Evolutionary conservation across 1,140 invertebrate genomes (phyloP).

Genomic region (Bombus confusus): DNA sequence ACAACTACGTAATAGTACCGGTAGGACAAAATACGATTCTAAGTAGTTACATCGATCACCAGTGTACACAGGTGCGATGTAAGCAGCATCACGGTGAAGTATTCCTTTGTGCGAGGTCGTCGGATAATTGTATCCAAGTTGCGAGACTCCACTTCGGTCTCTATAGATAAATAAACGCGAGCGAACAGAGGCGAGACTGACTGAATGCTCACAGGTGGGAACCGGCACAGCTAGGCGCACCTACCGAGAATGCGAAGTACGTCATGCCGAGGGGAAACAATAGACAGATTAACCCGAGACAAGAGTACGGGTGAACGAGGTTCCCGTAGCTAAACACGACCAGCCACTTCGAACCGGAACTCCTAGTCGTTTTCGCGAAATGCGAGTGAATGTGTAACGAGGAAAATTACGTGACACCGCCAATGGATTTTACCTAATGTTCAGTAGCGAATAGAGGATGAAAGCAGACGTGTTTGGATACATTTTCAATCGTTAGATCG

Average conservation of each 20-base stretch:
- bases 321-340: slow-evolving; percentile 43
- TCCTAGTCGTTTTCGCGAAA: slow-evolving; percentile 7
- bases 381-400: neutral
- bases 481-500: too few relatives aligned
- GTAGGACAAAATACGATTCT: too few relatives aligned
- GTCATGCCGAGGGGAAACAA: slow-evolving; percentile 37
- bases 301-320: slow-evolving; percentile 31
- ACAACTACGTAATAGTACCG: too few relatives aligned
- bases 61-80: too few relatives aligned
- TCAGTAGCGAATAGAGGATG: neutral
- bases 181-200: neutral
- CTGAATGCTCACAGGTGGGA: slow-evolving; percentile 39
- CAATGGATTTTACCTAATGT: slow-evolving; percentile 1
- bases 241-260: slow-evolving; percentile 23
- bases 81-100: neutral
- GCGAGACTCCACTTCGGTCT: slow-evolving; percentile 34
- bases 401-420: neutral
- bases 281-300: slow-evolving; percentile 53
- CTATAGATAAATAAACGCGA: slow-evolving; percentile 55
- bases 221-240: slow-evolving; percentile 11
- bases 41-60: neutral
- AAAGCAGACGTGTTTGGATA: neutral
- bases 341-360: slow-evolving; percentile 11
- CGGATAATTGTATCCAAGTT: slow-evolving; percentile 58
- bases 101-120: slow-evolving; percentile 50